Percentiles rank a stretch among this genome's conserved stretches.
phyloP scores from a whole-genome alignment of 1,140 invertebrate genomes.

The Rhizoglyphus robini region DNA sequence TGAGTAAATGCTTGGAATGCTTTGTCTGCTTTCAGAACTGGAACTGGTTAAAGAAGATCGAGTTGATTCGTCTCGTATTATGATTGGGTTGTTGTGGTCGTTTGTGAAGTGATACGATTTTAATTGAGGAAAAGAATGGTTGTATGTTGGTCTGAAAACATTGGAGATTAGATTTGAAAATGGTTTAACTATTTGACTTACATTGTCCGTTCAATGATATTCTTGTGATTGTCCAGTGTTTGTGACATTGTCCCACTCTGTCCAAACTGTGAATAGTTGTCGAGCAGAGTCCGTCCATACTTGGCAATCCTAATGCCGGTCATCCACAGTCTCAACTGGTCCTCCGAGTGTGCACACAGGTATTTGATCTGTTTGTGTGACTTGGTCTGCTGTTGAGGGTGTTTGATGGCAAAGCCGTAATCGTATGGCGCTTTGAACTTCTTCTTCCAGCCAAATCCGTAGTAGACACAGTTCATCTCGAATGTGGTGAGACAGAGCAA shows the following conservation, averaged over 20 bases:
- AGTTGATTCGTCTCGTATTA: slow-evolving; percentile 25
- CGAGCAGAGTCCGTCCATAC: slow-evolving; percentile 63
- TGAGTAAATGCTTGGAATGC: slow-evolving; percentile 37
- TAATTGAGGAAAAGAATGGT: too few relatives aligned
- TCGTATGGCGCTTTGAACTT: slow-evolving; percentile 95
- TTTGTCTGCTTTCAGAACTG: slow-evolving; percentile 29
- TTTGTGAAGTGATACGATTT: too few relatives aligned
- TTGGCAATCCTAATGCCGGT: slow-evolving; percentile 91
- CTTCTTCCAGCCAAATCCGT: slow-evolving; percentile 89
- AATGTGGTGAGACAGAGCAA: slow-evolving; percentile 84
- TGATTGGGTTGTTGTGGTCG: not conserved
- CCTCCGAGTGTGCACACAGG: slow-evolving; percentile 81
- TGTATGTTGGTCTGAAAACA: too few relatives aligned
- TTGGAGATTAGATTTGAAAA: too few relatives aligned
- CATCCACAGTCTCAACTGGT: slow-evolving; percentile 75
- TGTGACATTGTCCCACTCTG: too few relatives aligned
- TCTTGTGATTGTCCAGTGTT: too few relatives aligned
- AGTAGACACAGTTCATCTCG: slow-evolving; percentile 80
- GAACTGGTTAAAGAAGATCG: slow-evolving; percentile 26
- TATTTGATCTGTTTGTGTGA: slow-evolving; percentile 91
- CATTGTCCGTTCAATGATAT: too few relatives aligned
- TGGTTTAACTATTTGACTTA: too few relatives aligned
- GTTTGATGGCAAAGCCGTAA: slow-evolving; percentile 88
- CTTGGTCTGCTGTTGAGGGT: slow-evolving; percentile 73
- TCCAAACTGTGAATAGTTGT: slow-evolving; percentile 54